These are phyloP conservation scores for Pterocles gutturalis DNA, from an alignment of 2,113 vertebrate genomes.

Conservation along the genomic window DNA sequence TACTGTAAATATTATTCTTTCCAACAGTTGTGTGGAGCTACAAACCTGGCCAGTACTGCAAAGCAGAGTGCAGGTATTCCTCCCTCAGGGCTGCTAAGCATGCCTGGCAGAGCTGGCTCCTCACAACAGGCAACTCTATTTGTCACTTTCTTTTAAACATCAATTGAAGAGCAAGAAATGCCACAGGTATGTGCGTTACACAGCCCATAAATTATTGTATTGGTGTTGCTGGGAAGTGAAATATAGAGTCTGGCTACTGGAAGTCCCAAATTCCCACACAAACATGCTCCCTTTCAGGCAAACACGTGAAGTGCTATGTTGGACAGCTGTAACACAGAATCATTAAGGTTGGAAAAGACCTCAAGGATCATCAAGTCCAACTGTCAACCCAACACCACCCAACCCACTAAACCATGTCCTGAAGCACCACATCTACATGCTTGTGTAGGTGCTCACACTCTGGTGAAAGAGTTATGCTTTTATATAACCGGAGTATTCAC, in stretches of 20 bases:
- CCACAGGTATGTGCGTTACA: not conserved
- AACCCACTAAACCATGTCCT: too few relatives aligned
- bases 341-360: too few relatives aligned
- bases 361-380: too few relatives aligned
- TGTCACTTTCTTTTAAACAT: not conserved
- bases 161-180: not conserved
- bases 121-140: not conserved
- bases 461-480: too few relatives aligned
- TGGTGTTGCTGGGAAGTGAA: not conserved
- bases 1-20: not conserved
- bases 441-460: too few relatives aligned
- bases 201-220: not conserved
- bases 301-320: not conserved
- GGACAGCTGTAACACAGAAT: not conserved
- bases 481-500: too few relatives aligned
- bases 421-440: too few relatives aligned
- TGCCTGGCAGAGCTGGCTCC: not conserved
- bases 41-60: not conserved
- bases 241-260: not conserved
- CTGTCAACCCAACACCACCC: too few relatives aligned
- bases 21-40: not conserved
- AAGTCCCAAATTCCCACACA: not conserved
- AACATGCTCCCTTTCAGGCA: not conserved
- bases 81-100: not conserved
- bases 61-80: not conserved